A percentile compares a stretch with the other conserved stretches of the same genome.
phyloP scores from a whole-genome alignment of 2,888 invertebrate species.

The Rotaria magnacalcarata region DNA sequence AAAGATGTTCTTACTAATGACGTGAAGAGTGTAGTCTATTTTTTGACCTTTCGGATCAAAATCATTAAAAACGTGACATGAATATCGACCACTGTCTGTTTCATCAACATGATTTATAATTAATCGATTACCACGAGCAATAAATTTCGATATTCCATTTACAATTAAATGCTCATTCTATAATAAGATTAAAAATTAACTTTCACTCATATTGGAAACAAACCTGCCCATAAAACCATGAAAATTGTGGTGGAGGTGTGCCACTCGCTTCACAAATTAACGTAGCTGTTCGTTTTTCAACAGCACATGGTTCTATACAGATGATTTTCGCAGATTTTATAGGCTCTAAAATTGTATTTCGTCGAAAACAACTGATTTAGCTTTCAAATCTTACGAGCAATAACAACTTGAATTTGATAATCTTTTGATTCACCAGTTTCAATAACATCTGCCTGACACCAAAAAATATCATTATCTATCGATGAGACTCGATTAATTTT shows the following conservation, averaged over 20 bases:
- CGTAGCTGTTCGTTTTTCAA: conserved; percentile 20
- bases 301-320: background rate
- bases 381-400: background rate
- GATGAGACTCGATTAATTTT: background rate
- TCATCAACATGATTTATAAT: conserved; percentile 21
- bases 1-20: background rate
- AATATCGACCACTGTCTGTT: conserved; percentile 17
- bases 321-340: background rate
- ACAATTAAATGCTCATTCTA: background rate
- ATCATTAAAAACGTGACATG: conserved; percentile 28
- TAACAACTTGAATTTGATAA: background rate
- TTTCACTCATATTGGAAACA: background rate
- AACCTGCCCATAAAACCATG: conserved; percentile 23
- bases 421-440: conserved; percentile 33
- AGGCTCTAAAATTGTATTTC: background rate
- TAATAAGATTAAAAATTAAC: background rate
- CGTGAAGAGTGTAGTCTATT: background rate
- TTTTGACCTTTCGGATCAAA: conserved; percentile 16
- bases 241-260: background rate
- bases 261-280: conserved; percentile 31
- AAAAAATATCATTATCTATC: conserved; percentile 28
- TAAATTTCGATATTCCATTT: conserved; percentile 19
- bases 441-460: conserved; percentile 27
- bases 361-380: no score
- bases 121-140: conserved; percentile 4